These are phyloP conservation scores for Australoheros scitulus DNA, from an alignment of 2,113 vertebrate genomes.

Conservation along the genomic window DNA sequence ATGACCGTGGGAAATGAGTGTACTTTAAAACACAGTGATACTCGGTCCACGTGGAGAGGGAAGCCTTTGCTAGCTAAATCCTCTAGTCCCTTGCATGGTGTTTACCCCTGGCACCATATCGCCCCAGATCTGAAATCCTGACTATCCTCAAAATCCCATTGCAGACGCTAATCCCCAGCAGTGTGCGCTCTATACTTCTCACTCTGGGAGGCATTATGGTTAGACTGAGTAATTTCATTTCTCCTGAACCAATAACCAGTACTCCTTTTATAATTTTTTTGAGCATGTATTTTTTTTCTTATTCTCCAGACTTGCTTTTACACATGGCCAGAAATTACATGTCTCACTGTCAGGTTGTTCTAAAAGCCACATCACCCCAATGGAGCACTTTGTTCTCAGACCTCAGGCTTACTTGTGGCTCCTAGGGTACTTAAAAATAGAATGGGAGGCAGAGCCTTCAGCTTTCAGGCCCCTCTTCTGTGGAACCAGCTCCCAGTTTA, in stretches of 20 bases:
- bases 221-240: conserved; percentile 56
- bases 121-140: conserved; percentile 73
- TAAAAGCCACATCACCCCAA: no score
- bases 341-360: neutral
- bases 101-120: conserved; percentile 74
- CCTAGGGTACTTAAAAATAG: no score
- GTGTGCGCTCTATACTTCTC: conserved; percentile 32
- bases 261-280: conserved; percentile 17
- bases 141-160: conserved; percentile 78
- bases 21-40: conserved; percentile 66
- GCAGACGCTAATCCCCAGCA: conserved; percentile 68
- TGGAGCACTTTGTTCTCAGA: no score
- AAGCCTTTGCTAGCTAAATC: conserved; percentile 67
- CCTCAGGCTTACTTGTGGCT: no score
- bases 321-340: neutral
- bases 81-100: conserved; percentile 59
- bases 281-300: neutral
- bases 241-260: conserved; percentile 38
- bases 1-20: conserved; percentile 72
- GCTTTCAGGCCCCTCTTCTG: no score
- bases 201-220: conserved; percentile 54
- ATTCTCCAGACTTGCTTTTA: conserved; percentile 6
- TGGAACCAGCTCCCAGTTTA: no score
- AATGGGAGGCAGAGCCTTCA: no score
- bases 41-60: conserved; percentile 54